Evolutionary conservation across 23 tunicate species (phyloP), one percentile per base, ranked within the genome.

Genomic region (Oikopleura dioica): DNA sequence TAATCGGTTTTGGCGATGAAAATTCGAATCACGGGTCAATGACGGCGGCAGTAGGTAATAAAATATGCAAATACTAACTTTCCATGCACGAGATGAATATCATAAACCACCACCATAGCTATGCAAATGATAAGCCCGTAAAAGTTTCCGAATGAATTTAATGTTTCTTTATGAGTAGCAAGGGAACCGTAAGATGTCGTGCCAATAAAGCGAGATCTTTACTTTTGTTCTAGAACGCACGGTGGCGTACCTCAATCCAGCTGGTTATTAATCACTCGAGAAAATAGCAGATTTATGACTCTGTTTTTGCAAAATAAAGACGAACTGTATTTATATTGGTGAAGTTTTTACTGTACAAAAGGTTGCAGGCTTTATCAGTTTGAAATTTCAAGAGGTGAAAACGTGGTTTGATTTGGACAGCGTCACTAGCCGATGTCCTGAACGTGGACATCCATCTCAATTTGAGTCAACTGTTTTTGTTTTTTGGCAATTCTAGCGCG

Each of bases 31-130:
- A 23, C 26, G 72, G 72, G 2, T 21, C 33, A 5, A 63, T 63
- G 72, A 63, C 72, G 29, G 72, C 72, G 29, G 72, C 72, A 23
- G 33, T 63, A 28, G 72, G 72, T 63, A 63, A 63, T 63, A 63
- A 9, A 9, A 44, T 9, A 44, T 9, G 9, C 16, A 9, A 9
- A 44, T 21, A 44, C 16, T 9, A 44, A 44, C 21, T 44, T 44
- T 44, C 55, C 21, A 21, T 44, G 16, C 9, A 21, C 9, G 21
- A 44, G 21, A 44, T 9, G 21, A 44, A 44, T 21, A 44, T 44
- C 55, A 9, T 44, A 9, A 9, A 9, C 55, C 21, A 21, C 55
- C 16, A 44, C 16, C 9, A 44, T 9, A 44, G 55, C 21, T 44
- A 9, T 44, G 9, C 21, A 9, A 21, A 44, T 9, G 21, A 44